Percentiles rank a stretch among this genome's conserved stretches.
Conservation (phyloP, 2,888 invertebrate species). For the Oscheius onirici region DNA sequence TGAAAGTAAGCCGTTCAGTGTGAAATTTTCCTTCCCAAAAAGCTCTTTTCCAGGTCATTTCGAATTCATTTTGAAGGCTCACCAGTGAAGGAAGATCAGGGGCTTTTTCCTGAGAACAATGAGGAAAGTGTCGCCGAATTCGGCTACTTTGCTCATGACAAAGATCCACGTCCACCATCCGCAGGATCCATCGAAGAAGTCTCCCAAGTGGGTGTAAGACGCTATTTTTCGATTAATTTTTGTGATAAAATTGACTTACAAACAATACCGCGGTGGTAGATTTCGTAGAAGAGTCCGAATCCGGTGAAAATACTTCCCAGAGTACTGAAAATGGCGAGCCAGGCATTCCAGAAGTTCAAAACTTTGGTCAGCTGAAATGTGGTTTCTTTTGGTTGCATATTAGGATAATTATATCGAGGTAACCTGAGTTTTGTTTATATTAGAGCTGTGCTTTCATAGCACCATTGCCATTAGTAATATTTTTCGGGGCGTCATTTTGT, state of each 20-base stretch:
- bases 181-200: constrained; percentile 52
- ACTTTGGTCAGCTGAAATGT: constrained; percentile 51
- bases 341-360: constrained; percentile 66
- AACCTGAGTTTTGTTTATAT: background rate
- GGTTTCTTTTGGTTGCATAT: background rate
- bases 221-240: constrained; percentile 17
- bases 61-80: background rate
- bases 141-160: constrained; percentile 57
- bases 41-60: too few species aligned
- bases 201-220: constrained; percentile 50
- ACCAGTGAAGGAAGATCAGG: constrained; percentile 64
- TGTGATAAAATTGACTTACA: constrained; percentile 18
- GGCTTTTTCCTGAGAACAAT: constrained; percentile 59
- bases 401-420: background rate
- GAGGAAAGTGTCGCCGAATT: constrained; percentile 61
- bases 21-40: too few species aligned
- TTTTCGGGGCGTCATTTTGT: too few species aligned
- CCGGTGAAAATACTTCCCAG: constrained; percentile 59
- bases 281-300: constrained; percentile 48
- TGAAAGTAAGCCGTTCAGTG: too few species aligned
- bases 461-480: too few species aligned
- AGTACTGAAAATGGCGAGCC: constrained; percentile 66
- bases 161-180: constrained; percentile 63
- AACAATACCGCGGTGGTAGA: constrained; percentile 46
- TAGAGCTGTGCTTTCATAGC: too few species aligned